Base-by-base conservation (phyloP, 2,888 invertebrate genomes). In the Conchocele bisecta region DNA sequence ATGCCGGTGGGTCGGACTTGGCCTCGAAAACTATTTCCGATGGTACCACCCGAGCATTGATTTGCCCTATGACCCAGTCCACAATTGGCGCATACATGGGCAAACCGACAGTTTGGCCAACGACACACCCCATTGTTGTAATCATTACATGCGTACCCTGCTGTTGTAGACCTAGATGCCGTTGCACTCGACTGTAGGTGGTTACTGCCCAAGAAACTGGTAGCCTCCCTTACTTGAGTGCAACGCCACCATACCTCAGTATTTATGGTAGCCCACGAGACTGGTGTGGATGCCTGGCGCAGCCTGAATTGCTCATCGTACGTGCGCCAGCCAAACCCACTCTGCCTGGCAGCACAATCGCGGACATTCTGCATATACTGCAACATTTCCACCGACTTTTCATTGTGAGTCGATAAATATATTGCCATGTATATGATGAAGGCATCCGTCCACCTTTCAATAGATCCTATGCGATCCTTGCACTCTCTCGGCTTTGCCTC, bases 301-400 rank as follows among this genome's bases (percentile, higher is more conserved):
- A 65, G 13, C 17, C 71, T 33, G 28, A 73, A 73, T 17, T 67
- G 59, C 29, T 73, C 67, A 50, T 73, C 64, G 54, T 73, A 73
- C 1, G 6, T 29, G 6, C 56, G 48, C 73, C 73, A 66, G 17
- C 41, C 35, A 13, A 42, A 33, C 7, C 63, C 63, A 4, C 41
- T 29, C 13, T 33, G 46, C 26, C 48, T 54, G 6, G 31, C 9
- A n/a, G 63, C 73, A 26, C 48, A 58, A 26, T 65, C 71, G 13
- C 65, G 37, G 22, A 58, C 65, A 1, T 42, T 51, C 9, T 50
- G 60, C 46, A 65, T 59, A 28, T 65, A 71, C 17, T 71, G 51
- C 26, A 71, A 24, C 39, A 71, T 5, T 9, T 65, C 71, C 7
- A 29, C 15, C 13, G 56, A 35, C 28, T 71, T 59, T n/a, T 54